Percentiles rank a stretch among this genome's conserved stretches.
Conservation (phyloP, 2,113 vertebrate species). For the Macheiramphus alcinus region DNA sequence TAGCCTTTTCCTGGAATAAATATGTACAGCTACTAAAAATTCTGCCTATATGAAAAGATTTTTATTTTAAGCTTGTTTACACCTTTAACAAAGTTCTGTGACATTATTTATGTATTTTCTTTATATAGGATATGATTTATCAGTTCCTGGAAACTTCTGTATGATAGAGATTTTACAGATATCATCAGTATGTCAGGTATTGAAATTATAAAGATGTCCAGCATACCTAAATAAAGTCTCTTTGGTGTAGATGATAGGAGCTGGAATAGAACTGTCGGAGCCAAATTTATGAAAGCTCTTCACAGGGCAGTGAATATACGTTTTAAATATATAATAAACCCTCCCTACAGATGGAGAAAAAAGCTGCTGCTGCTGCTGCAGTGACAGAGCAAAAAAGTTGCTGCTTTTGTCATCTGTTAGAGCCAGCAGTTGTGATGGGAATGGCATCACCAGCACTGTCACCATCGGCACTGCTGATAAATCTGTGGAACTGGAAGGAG, state of each 20-base stretch:
- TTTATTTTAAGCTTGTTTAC: neutral
- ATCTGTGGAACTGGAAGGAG: too few relatives aligned
- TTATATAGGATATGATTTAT: neutral
- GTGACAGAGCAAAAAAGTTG: slow-evolving; percentile 11
- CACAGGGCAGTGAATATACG: neutral
- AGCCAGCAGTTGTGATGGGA: neutral
- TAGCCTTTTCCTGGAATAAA: neutral
- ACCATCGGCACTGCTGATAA: neutral
- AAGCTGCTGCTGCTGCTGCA: neutral
- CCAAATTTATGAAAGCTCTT: slow-evolving; percentile 54
- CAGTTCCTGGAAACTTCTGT: neutral
- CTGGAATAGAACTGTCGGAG: slow-evolving; percentile 30
- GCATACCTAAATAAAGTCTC: slow-evolving; percentile 38
- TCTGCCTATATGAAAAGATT: neutral
- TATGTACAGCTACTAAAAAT: neutral
- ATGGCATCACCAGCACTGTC: neutral
- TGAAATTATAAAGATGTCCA: slow-evolving; percentile 44
- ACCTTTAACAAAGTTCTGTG: neutral
- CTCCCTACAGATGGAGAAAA: neutral
- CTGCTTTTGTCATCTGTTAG: slow-evolving; percentile 25
- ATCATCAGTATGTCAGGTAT: neutral
- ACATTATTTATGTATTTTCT: neutral
- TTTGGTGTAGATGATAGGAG: slow-evolving; percentile 33
- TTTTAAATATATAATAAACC: slow-evolving; percentile 58
- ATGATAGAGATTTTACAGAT: neutral